Conservation (phyloP, 2,888 invertebrate genomes). For the Drosophila basisetae region DNA sequence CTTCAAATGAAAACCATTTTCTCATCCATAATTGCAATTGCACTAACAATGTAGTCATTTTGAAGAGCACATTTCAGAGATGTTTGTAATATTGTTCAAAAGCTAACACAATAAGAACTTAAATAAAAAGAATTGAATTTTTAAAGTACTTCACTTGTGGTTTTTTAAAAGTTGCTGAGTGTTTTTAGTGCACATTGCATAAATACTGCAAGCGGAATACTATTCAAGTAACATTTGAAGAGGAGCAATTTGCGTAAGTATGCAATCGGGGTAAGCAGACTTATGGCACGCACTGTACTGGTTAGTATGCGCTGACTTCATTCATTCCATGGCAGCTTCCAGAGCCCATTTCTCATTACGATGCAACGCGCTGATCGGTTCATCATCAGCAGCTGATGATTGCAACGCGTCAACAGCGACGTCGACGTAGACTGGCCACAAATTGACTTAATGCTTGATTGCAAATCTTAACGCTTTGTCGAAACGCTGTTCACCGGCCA, state of each 20-base stretch:
- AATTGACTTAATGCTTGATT: constrained; percentile 79
- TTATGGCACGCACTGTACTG: constrained; percentile 37
- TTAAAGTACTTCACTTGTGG: neutral
- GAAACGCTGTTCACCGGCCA: constrained; percentile 66
- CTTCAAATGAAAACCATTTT: neutral
- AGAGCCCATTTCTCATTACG: constrained; percentile 27
- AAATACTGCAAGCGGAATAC: neutral
- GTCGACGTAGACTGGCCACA: constrained; percentile 48
- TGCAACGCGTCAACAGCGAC: constrained; percentile 45
- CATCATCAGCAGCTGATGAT: constrained; percentile 54
- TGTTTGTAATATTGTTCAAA: neutral
- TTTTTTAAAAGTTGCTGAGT: neutral
- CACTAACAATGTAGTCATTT: neutral
- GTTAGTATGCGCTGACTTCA: constrained; percentile 15
- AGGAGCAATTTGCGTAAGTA: neutral
- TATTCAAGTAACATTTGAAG: neutral
- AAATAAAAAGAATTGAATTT: neutral
- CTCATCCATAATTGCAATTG: neutral
- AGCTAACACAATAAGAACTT: neutral
- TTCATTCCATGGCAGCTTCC: constrained; percentile 41
- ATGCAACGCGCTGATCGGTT: constrained; percentile 37
- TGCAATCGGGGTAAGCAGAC: constrained; percentile 7
- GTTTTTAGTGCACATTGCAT: neutral
- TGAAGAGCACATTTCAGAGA: neutral
- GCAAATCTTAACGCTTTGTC: constrained; percentile 79